Evolutionary conservation across 2,888 invertebrate species (phyloP).

Genomic region (Melanargia galathea): DNA sequence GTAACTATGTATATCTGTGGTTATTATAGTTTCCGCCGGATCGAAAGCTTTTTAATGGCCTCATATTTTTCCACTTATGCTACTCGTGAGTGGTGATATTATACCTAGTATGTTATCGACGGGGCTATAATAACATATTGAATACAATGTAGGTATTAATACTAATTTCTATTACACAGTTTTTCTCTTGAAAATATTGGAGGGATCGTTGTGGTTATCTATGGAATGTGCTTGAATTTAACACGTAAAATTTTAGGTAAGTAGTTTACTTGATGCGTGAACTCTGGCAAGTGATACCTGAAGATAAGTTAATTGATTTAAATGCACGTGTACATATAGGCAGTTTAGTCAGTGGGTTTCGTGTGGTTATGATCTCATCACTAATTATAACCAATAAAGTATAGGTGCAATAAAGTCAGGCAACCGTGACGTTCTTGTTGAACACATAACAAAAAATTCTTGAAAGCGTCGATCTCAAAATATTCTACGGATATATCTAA

Average conservation of each 20-base stretch:
- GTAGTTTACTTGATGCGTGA: neutral
- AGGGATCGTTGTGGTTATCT: slow-evolving; percentile 30
- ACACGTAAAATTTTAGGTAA: neutral
- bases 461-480: too few species aligned
- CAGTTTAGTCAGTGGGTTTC: neutral
- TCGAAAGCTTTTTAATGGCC: slow-evolving; percentile 26
- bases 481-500: too few species aligned
- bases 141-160: neutral
- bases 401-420: too few species aligned
- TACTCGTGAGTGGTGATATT: neutral
- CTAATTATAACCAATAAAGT: neutral
- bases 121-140: neutral
- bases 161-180: slow-evolving; percentile 25
- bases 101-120: neutral
- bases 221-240: slow-evolving; percentile 27
- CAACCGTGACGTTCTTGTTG: too few species aligned
- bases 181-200: slow-evolving; percentile 18
- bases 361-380: neutral
- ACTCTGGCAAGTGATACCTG: neutral
- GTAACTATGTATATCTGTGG: slow-evolving; percentile 13
- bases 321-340: slow-evolving; percentile 3
- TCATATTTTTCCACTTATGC: slow-evolving; percentile 9
- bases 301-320: neutral
- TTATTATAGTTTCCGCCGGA: slow-evolving; percentile 26
- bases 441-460: too few species aligned